Evolutionary conservation across 2,113 vertebrate species (phyloP), one percentile per base, ranked within the genome.

Genomic region (Corythornis madagascariensis): DNA sequence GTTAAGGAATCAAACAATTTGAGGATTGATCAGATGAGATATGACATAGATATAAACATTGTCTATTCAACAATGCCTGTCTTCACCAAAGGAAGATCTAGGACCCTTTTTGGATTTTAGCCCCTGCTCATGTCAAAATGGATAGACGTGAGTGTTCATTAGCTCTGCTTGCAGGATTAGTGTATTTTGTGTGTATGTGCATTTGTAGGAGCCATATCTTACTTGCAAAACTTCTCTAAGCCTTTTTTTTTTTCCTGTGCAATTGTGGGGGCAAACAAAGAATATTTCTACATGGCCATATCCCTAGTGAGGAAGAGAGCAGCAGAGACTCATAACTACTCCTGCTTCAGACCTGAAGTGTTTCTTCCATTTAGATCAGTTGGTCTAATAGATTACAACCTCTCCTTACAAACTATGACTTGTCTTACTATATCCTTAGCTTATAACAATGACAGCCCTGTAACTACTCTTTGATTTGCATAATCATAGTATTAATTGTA

Each of bases 21-120:
- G 20, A n/a, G 52, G 60, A 71, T 12, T 40, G 33, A 70, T 75
- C 2, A 6, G 42, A 40, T 4, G 13, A 40, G 31, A 31, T 43
- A 8, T 57, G 50, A 20, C 5, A 16, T 3, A 38, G 31, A n/a
- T 75, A 56, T 7, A 33, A 56, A 56, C 0, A 1, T 4, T 20
- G 3, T 42, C 33, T 75, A 10, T 57, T 24, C 47, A 81, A 52
- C 18, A 83, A 47, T 15, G 10, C 28, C 15, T 61, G 1, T 55
- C 26, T 74, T 57, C n/a, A 69, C 33, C 31, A 28, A 59, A 42
- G 31, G 33, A 20, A 61, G 18, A 57, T 61, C 25, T 50, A 47
- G 33, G 24, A 48, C 8, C 6, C 8, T 48, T 53, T 31, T 38
- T 53, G 83, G 45, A 43, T 69, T 93, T 82, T 79, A 86, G 24